Evolutionary conservation across 2,888 invertebrate species (phyloP).

Genomic region (Cheilosia grossa): DNA sequence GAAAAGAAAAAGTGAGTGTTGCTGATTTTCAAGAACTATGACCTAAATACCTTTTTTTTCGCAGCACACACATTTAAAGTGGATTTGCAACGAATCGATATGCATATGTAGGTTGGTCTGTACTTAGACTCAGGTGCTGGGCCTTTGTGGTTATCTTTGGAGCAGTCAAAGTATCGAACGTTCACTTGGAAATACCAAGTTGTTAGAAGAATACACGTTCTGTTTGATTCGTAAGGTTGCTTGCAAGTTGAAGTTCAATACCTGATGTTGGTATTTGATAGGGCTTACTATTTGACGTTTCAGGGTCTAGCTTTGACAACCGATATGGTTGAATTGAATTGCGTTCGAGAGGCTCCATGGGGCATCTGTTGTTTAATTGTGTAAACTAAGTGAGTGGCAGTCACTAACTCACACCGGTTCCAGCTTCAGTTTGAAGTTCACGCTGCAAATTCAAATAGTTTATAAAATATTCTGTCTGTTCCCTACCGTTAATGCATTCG

Average conservation of each 20-base stretch:
- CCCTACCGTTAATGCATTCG: too few relatives aligned
- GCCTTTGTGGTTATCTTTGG: neutral
- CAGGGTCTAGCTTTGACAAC: neutral
- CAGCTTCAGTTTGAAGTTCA: too few relatives aligned
- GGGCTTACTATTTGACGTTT: neutral
- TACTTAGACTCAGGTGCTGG: neutral
- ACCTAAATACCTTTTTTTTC: conserved; percentile 12
- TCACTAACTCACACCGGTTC: too few relatives aligned
- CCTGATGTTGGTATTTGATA: neutral
- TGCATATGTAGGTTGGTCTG: neutral
- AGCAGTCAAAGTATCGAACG: neutral
- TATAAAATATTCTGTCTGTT: too few relatives aligned
- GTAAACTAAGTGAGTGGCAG: too few relatives aligned
- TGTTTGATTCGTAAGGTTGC: neutral
- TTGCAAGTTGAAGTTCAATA: conserved; percentile 8
- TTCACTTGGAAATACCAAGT: neutral
- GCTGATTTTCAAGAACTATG: conserved; percentile 17
- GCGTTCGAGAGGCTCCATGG: too few relatives aligned
- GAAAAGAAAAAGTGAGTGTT: conserved; percentile 3
- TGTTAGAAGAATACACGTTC: neutral
- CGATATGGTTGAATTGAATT: too few relatives aligned
- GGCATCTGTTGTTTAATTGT: too few relatives aligned
- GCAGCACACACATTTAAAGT: conserved; percentile 2
- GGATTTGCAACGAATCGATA: conserved; percentile 5
- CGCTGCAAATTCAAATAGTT: too few relatives aligned